Base-by-base conservation (phyloP, 2,113 vertebrate genomes). In the Lycaon pictus region DNA sequence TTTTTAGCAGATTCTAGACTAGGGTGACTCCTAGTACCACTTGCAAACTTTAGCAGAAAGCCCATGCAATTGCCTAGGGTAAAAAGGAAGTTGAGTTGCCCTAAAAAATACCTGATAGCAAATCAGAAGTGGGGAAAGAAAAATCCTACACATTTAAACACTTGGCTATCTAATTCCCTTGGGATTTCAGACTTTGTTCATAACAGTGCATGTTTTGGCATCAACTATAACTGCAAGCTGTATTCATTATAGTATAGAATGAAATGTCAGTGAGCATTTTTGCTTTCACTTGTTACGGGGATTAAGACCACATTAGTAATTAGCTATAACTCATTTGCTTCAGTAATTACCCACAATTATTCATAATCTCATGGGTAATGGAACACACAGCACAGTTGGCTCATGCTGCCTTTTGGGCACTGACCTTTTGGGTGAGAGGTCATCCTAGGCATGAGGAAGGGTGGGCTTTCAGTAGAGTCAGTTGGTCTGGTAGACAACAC, bases 261-360 rank as follows among this genome's bases (percentile, higher is more conserved):
- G 29, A 76, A 56, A 89, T 35, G 77, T 86, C 87, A 56, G 48
- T 29, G 77, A 92, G 7, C 6, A 1, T 77, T 88, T 87, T 72
- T 93, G 90, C 63, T 96, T 90, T 95, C 63, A 27, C 63, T 95
- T 96, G 77, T 72, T 95, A 88, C 90, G 81, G 76, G 89, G 91
- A 97, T 96, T 92, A 88, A 92, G 87, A 89, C 63, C 88, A 56
- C 37, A 37, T 83, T 80, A 94, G 51, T 94, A 97, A 98, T 95
- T 96, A 96, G 74, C 79, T 93, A 92, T 81, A 89, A 97, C 88
- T 97, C 82, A 89, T 96, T 97, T 97, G 93, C 92, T 67, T 74
- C 69, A 88, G 89, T 90, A 96, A 62, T 97, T 95, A 90, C 83
- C 62, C 84, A 88, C 86, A 94, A 89, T 98, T 93, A 97, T 80